phyloP scores from a whole-genome alignment of 2,113 vertebrate species.

The Poeciliopsis occidentalis region DNA sequence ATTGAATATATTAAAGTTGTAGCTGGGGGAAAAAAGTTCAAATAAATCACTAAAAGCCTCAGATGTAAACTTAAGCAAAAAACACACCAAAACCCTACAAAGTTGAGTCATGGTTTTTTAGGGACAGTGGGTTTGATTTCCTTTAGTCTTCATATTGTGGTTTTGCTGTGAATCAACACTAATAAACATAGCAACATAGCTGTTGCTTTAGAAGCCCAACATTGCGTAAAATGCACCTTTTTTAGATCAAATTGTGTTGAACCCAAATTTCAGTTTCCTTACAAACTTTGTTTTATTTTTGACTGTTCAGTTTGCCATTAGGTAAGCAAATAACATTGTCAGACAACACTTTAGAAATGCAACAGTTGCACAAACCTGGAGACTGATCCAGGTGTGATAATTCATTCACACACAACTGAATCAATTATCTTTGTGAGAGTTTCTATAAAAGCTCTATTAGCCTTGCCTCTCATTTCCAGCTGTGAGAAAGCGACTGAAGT shows the following conservation, averaged over 20 bases:
- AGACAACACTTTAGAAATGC: neutral
- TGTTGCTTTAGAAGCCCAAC: neutral
- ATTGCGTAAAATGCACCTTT: neutral
- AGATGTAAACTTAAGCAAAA: too few relatives aligned
- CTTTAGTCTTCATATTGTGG: neutral
- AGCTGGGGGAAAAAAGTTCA: too few relatives aligned
- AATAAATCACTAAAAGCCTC: too few relatives aligned
- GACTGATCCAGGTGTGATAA: neutral
- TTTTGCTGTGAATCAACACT: neutral
- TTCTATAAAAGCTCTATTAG: neutral
- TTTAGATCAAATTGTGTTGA: too few relatives aligned
- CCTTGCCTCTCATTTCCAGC: neutral
- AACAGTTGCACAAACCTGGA: neutral
- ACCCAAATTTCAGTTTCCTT: neutral
- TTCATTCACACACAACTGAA: neutral
- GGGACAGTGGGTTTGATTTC: too few relatives aligned
- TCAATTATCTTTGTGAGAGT: constrained; percentile 8
- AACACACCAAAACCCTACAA: too few relatives aligned
- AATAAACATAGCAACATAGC: neutral
- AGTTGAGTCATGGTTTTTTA: too few relatives aligned
- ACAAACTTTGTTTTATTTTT: neutral
- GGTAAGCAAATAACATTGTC: neutral
- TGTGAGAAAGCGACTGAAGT: neutral
- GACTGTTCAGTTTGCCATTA: neutral
- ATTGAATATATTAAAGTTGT: too few relatives aligned